Percentiles rank a stretch among this genome's conserved stretches.
Conservation (phyloP, 1,140 invertebrate genomes). For the Euura lappo region DNA sequence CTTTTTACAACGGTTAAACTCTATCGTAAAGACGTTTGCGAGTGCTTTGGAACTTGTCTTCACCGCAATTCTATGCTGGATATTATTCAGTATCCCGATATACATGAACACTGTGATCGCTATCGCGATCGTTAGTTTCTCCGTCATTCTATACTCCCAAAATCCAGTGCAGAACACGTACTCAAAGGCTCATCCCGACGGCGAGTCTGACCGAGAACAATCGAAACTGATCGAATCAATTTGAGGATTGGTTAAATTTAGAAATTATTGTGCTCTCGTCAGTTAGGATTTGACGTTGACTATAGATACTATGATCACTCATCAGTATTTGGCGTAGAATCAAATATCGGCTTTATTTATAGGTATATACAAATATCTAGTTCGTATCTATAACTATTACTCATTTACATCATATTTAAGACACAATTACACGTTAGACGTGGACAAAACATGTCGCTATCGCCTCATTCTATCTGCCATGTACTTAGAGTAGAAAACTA, state of each 20-base stretch:
- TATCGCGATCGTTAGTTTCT: constrained; percentile 82
- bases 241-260: background rate
- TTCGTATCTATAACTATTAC: too few relatives aligned
- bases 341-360: too few relatives aligned
- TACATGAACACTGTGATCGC: constrained; percentile 82
- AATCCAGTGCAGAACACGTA: constrained; percentile 75
- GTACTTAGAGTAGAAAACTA: too few relatives aligned
- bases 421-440: too few relatives aligned
- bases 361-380: too few relatives aligned
- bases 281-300: too few relatives aligned
- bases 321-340: too few relatives aligned
- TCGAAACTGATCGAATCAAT: background rate
- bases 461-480: too few relatives aligned
- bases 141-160: constrained; percentile 87
- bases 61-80: constrained; percentile 87
- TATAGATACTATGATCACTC: too few relatives aligned
- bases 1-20: constrained; percentile 92
- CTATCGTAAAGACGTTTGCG: constrained; percentile 95
- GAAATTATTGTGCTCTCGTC: too few relatives aligned
- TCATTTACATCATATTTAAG: too few relatives aligned
- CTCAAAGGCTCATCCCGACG: constrained; percentile 27
- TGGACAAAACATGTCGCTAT: too few relatives aligned
- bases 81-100: constrained; percentile 88
- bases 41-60: constrained; percentile 92
- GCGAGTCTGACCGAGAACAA: background rate